These are phyloP conservation scores for Theonella swinhoei DNA, from an alignment of 37 sponge, comb jelly and placozoan species.

Conservation along the genomic window DNA sequence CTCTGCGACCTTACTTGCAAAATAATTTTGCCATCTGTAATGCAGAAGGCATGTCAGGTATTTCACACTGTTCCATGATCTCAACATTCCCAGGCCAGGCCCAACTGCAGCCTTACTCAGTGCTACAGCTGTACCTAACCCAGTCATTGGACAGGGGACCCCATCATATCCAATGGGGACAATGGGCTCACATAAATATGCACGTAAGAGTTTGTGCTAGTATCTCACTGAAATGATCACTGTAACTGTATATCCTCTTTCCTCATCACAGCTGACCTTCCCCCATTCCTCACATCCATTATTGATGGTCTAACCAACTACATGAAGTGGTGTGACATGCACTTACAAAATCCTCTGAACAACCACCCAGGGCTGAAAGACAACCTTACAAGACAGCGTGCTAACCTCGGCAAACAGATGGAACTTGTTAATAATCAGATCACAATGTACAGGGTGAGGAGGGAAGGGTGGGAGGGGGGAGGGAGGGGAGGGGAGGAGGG, in stretches of 20 bases:
- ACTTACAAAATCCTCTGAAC: background rate
- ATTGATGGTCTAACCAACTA: slow-evolving; percentile 23
- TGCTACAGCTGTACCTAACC: background rate
- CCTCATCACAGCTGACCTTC: slow-evolving; percentile 44
- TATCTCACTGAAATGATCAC: background rate
- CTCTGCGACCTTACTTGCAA: background rate
- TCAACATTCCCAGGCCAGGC: slow-evolving; percentile 4
- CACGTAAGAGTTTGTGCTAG: background rate
- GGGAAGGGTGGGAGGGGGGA: no score
- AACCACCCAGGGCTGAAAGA: background rate
- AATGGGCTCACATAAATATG: background rate
- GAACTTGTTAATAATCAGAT: slow-evolving; percentile 56
- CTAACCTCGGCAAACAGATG: slow-evolving; percentile 23
- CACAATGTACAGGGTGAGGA: slow-evolving; percentile 34
- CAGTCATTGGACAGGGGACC: slow-evolving; percentile 3
- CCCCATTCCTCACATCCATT: slow-evolving; percentile 43
- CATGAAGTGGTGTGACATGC: slow-evolving; percentile 44
- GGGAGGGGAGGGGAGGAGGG: no score
- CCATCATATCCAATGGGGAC: background rate
- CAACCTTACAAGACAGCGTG: slow-evolving; percentile 34
- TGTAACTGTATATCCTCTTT: background rate
- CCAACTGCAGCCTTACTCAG: slow-evolving; percentile 25
- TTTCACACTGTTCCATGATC: background rate
- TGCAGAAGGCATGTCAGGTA: no score
- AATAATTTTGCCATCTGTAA: no score